Evolutionary conservation across 2,888 invertebrate species (phyloP).

Genomic region (Micropterix aruncella): DNA sequence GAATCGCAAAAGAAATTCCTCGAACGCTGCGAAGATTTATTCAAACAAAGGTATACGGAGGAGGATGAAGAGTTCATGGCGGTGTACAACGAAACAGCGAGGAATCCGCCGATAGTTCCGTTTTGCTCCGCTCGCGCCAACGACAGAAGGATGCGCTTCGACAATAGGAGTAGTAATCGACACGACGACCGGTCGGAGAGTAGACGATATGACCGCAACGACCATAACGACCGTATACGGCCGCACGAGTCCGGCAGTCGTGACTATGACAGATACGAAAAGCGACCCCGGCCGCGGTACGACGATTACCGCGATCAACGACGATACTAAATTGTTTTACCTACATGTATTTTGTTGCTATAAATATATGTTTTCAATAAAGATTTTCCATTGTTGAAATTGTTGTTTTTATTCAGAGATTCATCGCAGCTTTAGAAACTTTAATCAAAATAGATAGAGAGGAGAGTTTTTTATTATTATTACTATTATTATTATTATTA

Average conservation of each 20-base stretch:
- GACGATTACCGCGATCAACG: too few species aligned
- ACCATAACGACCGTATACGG: background rate
- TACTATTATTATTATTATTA: too few species aligned
- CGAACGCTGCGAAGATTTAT: slow-evolving; percentile 24
- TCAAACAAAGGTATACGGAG: slow-evolving; percentile 24
- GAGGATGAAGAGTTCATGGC: slow-evolving; percentile 23
- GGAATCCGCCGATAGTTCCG: slow-evolving; percentile 24
- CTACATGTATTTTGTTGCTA: too few species aligned
- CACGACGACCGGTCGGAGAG: background rate
- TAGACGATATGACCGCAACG: background rate
- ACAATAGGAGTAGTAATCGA: background rate
- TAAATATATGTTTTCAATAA: too few species aligned
- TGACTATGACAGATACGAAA: background rate
- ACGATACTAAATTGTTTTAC: too few species aligned
- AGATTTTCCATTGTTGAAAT: too few species aligned
- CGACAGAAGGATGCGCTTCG: slow-evolving; percentile 2
- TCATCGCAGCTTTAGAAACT: too few species aligned
- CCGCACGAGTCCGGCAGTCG: background rate
- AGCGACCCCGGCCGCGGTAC: too few species aligned
- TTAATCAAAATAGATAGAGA: too few species aligned
- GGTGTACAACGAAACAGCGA: slow-evolving; percentile 19
- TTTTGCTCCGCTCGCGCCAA: slow-evolving; percentile 19
- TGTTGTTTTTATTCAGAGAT: too few species aligned
- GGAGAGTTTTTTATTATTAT: too few species aligned
- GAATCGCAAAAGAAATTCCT: slow-evolving; percentile 24